Conservation (phyloP, 2,113 vertebrate species). For the Aphelocoma coerulescens region DNA sequence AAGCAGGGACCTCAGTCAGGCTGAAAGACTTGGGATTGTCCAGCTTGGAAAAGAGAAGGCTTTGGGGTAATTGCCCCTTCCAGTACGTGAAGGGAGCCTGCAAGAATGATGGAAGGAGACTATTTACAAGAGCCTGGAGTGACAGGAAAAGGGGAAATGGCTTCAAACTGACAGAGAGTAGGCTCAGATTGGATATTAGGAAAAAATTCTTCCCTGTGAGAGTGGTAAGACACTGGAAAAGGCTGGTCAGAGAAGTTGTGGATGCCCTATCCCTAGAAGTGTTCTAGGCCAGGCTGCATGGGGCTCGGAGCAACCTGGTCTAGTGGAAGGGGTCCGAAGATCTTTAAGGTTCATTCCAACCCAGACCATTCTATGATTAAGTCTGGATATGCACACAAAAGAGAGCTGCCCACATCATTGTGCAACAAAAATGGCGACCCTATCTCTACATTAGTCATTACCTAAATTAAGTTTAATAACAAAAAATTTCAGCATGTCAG, state of each 20-base stretch:
- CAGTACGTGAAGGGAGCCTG: neutral
- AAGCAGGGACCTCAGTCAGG: neutral
- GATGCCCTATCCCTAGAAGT: neutral
- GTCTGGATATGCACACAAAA: neutral
- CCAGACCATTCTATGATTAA: neutral
- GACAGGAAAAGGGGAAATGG: neutral
- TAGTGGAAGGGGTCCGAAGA: neutral
- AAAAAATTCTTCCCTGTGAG: neutral
- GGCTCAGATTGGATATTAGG: neutral
- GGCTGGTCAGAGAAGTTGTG: neutral
- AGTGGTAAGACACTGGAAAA: neutral
- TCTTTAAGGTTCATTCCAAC: neutral
- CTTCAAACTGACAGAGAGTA: neutral
- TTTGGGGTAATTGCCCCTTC: neutral
- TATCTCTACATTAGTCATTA: neutral
- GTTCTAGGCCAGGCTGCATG: neutral
- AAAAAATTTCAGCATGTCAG: neutral
- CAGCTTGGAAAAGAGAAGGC: neutral
- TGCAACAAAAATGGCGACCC: neutral
- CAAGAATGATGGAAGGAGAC: neutral
- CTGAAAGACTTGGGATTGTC: neutral
- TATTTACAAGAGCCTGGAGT: neutral
- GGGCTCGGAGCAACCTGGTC: accelerated
- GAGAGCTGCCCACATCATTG: neutral
- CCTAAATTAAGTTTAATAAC: neutral